Evolutionary conservation across 2,113 vertebrate genomes (phyloP), one percentile per base, ranked within the genome.

Genomic region (Carassius carassius): DNA sequence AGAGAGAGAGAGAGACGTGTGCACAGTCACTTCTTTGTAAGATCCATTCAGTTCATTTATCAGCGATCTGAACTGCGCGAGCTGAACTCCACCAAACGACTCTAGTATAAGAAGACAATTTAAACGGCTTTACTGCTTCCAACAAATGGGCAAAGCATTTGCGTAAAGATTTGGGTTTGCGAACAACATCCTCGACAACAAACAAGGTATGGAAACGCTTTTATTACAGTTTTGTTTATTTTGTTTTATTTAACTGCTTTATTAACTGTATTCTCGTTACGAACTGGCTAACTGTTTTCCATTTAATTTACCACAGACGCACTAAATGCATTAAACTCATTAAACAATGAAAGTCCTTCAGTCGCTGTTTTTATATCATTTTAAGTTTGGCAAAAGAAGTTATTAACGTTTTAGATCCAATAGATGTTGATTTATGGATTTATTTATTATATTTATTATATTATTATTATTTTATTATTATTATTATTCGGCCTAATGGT

Each of bases 111-210:
- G 7, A 58, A 7, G 6, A 29, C 62, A 23, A 21, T 58, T 60
- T 41, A 78, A 16, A 56, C 10, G 8, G 7, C 5, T 78, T 37
- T 10, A 37, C 5, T 8, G 7, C 5, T 37, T 16, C 6, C 21
- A 62, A 9, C 54, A 44, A 80, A 23, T 62, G 56, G 7, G 19
- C 13, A 0, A 62, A 23, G 37, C 77, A 62, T 62, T 44, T 41
- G 77, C 4, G 21, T 78, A 51, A 78, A 58, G 54, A 6, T 78
- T 37, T 23, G 29, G n/a, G 21, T 4, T 21, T 21, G 4, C 35
- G 10, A 70, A 70, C 67, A 21, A 67, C 21, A 21, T 70, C 65
- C 16, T 69, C 65, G 5, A 70, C 67, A n/a, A 79, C 37, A 80
- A 17, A 47, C 37, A 47, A 63, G 78, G 78, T 80, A 80, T 17